Conservation (phyloP, 1,140 invertebrate genomes). For the Micrasema minimum region DNA sequence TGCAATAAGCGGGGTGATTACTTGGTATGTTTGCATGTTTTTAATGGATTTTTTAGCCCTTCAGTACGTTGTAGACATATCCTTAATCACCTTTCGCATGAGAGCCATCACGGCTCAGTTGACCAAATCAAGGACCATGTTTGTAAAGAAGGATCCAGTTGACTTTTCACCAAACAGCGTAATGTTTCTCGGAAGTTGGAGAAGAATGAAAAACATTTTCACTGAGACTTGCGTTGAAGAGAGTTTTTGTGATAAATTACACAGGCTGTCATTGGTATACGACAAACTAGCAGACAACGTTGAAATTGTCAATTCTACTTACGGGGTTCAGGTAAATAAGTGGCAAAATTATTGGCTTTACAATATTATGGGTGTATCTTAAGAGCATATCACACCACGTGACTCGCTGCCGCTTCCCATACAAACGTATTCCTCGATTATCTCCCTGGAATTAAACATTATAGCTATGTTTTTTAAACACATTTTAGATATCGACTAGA, state of each 20-base stretch:
- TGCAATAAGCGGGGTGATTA: not conserved
- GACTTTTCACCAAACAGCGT: not conserved
- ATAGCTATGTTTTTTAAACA: no score
- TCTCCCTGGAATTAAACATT: no score
- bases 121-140: not conserved
- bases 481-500: no score
- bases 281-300: conserved; percentile 11
- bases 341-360: no score
- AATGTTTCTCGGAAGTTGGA: not conserved
- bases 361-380: no score
- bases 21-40: not conserved
- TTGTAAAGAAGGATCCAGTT: not conserved
- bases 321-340: conserved; percentile 14
- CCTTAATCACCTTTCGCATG: not conserved
- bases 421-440: no score
- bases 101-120: not conserved
- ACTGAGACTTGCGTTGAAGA: not conserved
- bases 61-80: conserved; percentile 1
- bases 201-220: not conserved
- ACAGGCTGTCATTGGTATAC: not conserved
- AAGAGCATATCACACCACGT: no score
- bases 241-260: conserved; percentile 12
- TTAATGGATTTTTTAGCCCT: not conserved
- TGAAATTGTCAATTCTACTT: not conserved
- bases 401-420: no score